phyloP scores from a whole-genome alignment of 2,888 invertebrate genomes.

The Phalera bucephala region DNA sequence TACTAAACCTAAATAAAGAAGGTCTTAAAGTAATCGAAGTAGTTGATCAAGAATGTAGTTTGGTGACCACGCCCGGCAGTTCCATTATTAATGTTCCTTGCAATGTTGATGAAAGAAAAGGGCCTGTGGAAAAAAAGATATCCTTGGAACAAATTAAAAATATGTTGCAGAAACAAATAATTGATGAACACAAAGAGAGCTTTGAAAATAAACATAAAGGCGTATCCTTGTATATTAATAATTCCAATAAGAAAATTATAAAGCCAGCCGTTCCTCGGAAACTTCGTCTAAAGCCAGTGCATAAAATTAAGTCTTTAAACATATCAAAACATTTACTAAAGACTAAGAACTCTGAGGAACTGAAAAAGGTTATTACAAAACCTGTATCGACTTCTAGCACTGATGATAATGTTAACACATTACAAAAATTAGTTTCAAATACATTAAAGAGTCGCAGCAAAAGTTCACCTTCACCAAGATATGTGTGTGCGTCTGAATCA shows the following conservation, averaged over 20 bases:
- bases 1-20: slow-evolving; percentile 63
- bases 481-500: slow-evolving; percentile 13
- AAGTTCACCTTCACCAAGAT: slow-evolving; percentile 49
- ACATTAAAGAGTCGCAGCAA: slow-evolving; percentile 38
- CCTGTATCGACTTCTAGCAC: slow-evolving; percentile 34
- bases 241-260: slow-evolving; percentile 8
- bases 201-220: slow-evolving; percentile 10
- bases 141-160: slow-evolving; percentile 66
- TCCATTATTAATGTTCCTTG: slow-evolving; percentile 65
- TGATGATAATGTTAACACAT: slow-evolving; percentile 25
- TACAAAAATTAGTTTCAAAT: slow-evolving; percentile 5
- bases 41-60: slow-evolving; percentile 70
- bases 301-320: slow-evolving; percentile 73
- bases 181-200: slow-evolving; percentile 34
- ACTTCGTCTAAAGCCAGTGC: slow-evolving; percentile 47
- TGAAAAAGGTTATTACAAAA: slow-evolving; percentile 9
- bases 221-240: slow-evolving; percentile 5
- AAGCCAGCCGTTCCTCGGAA: slow-evolving; percentile 20
- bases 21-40: slow-evolving; percentile 67
- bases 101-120: slow-evolving; percentile 45
- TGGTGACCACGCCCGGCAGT: slow-evolving; percentile 71
- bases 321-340: slow-evolving; percentile 57
- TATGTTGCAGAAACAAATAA: slow-evolving; percentile 51
- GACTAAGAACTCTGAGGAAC: slow-evolving; percentile 18
- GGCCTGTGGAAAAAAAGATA: slow-evolving; percentile 46